Evolutionary conservation across 2,113 vertebrate species (phyloP).

Genomic region (Gila orcuttii): DNA sequence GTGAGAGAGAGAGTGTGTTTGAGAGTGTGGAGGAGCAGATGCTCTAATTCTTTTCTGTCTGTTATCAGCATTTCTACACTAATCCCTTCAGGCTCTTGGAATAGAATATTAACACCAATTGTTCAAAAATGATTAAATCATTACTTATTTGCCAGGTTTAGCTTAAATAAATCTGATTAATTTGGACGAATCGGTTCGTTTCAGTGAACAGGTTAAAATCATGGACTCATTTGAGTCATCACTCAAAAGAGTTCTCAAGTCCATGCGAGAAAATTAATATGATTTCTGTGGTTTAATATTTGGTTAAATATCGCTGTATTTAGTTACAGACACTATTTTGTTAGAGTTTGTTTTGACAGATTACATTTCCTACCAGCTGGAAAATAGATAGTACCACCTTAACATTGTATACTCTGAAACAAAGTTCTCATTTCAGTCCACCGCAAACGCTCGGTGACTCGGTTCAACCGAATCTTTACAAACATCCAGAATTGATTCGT

Average conservation of each 20-base stretch:
- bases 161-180: not conserved
- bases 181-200: not conserved
- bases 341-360: not conserved
- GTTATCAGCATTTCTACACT: constrained; percentile 56
- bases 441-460: not conserved
- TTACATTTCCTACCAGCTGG: not conserved
- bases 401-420: not conserved
- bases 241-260: not conserved
- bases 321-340: not conserved
- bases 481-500: not conserved
- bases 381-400: not conserved
- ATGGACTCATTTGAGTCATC: not conserved
- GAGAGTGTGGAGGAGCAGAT: not conserved
- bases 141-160: constrained; percentile 63
- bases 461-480: constrained; percentile 10
- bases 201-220: not conserved
- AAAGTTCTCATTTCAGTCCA: not conserved
- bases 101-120: constrained; percentile 66
- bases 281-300: not conserved
- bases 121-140: constrained; percentile 66
- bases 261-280: not conserved
- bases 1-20: too few species aligned
- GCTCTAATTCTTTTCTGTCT: not conserved
- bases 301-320: not conserved
- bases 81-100: constrained; percentile 62